These are phyloP conservation scores for Salarias fasciatus DNA, from an alignment of 2,797 vertebrate genomes.

Conservation along the genomic window DNA sequence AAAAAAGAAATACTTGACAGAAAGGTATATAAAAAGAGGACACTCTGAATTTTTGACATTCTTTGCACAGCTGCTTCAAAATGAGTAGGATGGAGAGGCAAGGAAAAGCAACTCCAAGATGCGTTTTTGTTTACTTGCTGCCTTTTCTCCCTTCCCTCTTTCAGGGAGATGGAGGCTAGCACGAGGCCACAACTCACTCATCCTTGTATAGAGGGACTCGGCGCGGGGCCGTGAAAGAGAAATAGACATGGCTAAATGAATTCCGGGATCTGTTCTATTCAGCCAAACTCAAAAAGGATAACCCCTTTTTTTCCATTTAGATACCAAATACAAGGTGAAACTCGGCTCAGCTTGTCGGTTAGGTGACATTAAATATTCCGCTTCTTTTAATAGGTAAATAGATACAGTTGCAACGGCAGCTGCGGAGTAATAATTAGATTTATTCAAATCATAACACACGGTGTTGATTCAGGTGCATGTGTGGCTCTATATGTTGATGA, in stretches of 20 bases:
- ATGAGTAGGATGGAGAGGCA: slow-evolving; percentile 75
- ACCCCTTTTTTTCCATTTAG: slow-evolving; percentile 65
- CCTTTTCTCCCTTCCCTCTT: slow-evolving; percentile 74
- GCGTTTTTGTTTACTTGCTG: slow-evolving; percentile 72
- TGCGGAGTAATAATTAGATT: slow-evolving; percentile 45
- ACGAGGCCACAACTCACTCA: slow-evolving; percentile 78
- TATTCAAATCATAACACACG: slow-evolving; percentile 17
- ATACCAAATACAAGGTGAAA: slow-evolving; percentile 67
- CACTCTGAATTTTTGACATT: slow-evolving; percentile 80
- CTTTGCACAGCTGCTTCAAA: slow-evolving; percentile 79
- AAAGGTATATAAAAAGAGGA: slow-evolving; percentile 79
- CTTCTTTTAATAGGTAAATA: slow-evolving; percentile 53
- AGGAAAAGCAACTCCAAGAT: slow-evolving; percentile 72
- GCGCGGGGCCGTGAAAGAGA: slow-evolving; percentile 67
- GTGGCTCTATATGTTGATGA: slow-evolving; percentile 7
- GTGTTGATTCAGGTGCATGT: slow-evolving; percentile 10
- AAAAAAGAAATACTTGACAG: slow-evolving; percentile 82
- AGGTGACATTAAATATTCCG: slow-evolving; percentile 57
- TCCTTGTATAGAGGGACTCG: slow-evolving; percentile 71
- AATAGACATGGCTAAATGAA: slow-evolving; percentile 74
- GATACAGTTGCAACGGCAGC: slow-evolving; percentile 25
- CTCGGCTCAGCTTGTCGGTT: slow-evolving; percentile 51
- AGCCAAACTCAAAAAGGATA: slow-evolving; percentile 67
- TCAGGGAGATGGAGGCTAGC: slow-evolving; percentile 72
- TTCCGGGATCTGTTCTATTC: slow-evolving; percentile 73